Conservation (phyloP, 2,113 vertebrate species). For the Azemiops feae region DNA sequence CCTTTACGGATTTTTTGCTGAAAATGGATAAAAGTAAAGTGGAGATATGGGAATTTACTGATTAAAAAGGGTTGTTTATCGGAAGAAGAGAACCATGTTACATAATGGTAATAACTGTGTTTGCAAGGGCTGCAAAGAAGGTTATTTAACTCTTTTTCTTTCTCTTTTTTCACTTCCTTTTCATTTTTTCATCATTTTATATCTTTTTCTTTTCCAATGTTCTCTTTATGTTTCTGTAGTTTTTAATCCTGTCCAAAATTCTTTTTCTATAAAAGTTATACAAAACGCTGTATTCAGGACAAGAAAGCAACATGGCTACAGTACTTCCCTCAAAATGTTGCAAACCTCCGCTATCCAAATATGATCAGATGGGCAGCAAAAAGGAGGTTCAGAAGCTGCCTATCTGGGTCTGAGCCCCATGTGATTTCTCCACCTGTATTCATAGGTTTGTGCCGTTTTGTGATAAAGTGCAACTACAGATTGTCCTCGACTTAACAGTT, state of each 20-base stretch:
- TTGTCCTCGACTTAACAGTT: too few species aligned
- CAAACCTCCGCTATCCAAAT: neutral
- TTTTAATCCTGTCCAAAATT: neutral
- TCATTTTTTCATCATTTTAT: neutral
- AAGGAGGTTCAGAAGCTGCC: neutral
- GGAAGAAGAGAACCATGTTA: neutral
- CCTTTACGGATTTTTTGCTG: neutral
- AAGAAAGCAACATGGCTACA: neutral
- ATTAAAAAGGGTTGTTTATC: neutral
- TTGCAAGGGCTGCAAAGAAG: neutral
- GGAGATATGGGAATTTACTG: neutral
- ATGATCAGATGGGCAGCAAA: neutral
- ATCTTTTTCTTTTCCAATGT: neutral
- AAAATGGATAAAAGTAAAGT: neutral
- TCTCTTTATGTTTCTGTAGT: neutral
- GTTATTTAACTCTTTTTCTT: neutral
- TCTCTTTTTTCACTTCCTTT: neutral
- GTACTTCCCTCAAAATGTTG: neutral
- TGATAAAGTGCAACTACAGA: neutral
- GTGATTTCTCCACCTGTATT: neutral
- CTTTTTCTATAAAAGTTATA: neutral
- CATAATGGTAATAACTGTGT: neutral
- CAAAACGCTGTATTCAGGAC: neutral
- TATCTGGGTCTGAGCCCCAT: neutral
- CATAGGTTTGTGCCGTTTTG: neutral